Percentiles rank a stretch among this genome's conserved stretches.
Evolutionary conservation across 2,888 invertebrate species (phyloP).

Genomic region (Cephus sareptanus): DNA sequence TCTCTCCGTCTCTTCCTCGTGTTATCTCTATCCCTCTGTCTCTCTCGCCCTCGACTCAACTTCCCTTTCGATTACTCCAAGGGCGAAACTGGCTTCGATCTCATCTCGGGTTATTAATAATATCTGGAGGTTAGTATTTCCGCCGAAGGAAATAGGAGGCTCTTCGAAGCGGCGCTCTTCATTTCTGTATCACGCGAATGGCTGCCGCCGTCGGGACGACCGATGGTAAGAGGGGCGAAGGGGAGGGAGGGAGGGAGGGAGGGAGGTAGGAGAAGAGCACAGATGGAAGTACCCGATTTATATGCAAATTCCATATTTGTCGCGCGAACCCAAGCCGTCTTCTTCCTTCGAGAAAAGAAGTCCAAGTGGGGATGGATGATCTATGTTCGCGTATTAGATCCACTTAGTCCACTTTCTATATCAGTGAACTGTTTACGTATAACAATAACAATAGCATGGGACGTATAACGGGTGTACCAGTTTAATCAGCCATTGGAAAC

Average conservation of each 20-base stretch:
- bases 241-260: slow-evolving; percentile 30
- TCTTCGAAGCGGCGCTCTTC: slow-evolving; percentile 43
- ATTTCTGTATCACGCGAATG: slow-evolving; percentile 64
- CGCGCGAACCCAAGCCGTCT: slow-evolving; percentile 53
- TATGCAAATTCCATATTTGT: slow-evolving; percentile 77
- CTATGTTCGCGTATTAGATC: neutral
- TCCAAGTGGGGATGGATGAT: neutral
- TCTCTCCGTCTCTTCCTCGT: slow-evolving; percentile 30
- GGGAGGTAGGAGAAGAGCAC: slow-evolving; percentile 65
- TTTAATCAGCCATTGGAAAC: neutral
- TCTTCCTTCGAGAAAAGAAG: slow-evolving; percentile 39
- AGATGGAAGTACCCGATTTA: slow-evolving; percentile 76
- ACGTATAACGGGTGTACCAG: neutral
- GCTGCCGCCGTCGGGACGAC: slow-evolving; percentile 25
- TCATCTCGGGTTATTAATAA: slow-evolving; percentile 64
- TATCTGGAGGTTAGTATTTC: slow-evolving; percentile 64
- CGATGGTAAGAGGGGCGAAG: neutral
- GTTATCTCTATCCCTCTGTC: neutral
- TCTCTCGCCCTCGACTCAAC: slow-evolving; percentile 17
- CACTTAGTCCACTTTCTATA: neutral
- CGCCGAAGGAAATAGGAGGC: slow-evolving; percentile 50
- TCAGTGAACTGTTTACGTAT: neutral
- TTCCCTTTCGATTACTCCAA: neutral
- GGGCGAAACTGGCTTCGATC: slow-evolving; percentile 54
- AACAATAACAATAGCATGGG: neutral